Evolutionary conservation across 2,113 vertebrate species (phyloP), one percentile per base, ranked within the genome.

Genomic region (Onychostruthus taczanowskii): DNA sequence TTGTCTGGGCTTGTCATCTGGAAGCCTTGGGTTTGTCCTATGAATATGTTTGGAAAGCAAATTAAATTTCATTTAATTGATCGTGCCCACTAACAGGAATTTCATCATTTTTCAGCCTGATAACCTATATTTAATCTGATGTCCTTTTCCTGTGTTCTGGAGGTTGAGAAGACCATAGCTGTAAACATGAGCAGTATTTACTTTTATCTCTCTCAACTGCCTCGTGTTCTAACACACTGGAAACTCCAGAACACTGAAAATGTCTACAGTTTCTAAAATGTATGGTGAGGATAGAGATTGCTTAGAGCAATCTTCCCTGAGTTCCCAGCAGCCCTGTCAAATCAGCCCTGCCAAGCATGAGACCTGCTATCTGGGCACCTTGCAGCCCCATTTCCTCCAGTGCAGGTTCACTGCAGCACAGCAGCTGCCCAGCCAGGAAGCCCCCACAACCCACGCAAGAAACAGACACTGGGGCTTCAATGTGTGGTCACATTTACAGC

Each of bases 401-500:
- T 5, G 27, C 18, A 2, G 3, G 8, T 14, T 66, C 26, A 14
- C 33, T 24, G 44, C 68, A 43, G 59, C 67, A 80, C 43, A 80
- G 67, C 75, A 53, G 50, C 43, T 4, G 1, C 55, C 41, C 1
- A 2, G 16, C 41, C n/a, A 2, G 16, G n/a, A 22, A 67, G 18
- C 5, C 23, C 19, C 21, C 43, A 21, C 31, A 59, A 2, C 43
- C 49, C 0, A 0, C 35, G 20, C 0, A 0, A 41, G 58, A 35
- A 30, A 18, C 46, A 55, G 41, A 30, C 41, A 18, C 55, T 19
- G 46, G 24, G 35, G 10, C 64, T 56, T 52, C 59, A 39, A 1
- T 0, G 0, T 52, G 24, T 47, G 1, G 21, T 64, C 41, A 61
- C 16, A 27, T 61, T 56, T 61, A 68, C 33, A 74, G 59, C 35